Conservation (phyloP, 2,888 invertebrate species). For the Pocota personata region DNA sequence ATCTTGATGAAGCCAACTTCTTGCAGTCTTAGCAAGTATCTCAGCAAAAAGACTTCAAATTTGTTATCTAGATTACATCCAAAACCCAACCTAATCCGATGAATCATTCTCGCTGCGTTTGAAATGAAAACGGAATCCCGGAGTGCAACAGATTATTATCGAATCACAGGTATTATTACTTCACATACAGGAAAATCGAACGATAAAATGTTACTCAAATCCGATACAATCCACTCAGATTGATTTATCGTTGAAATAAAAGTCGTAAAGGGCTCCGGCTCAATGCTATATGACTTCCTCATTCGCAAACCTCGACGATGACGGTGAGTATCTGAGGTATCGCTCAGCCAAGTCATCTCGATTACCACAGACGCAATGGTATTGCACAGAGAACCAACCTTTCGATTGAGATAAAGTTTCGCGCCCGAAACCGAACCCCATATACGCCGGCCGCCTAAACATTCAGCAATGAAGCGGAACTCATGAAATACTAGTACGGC, state of each 20-base stretch:
- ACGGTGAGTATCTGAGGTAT: conserved; percentile 15
- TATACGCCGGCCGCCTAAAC: conserved; percentile 28
- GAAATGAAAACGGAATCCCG: background rate
- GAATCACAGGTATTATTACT: conserved; percentile 16
- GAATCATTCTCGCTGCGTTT: background rate
- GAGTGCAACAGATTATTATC: too few relatives aligned
- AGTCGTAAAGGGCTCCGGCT: conserved; percentile 43
- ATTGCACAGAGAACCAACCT: conserved; percentile 48
- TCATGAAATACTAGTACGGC: conserved; percentile 63
- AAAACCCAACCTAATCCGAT: background rate
- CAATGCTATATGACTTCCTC: conserved; percentile 55
- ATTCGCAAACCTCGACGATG: conserved; percentile 18
- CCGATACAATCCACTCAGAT: conserved; percentile 19
- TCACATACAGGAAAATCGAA: conserved; percentile 17
- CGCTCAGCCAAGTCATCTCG: conserved; percentile 23
- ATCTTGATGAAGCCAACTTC: too few relatives aligned
- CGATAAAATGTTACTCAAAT: conserved; percentile 36
- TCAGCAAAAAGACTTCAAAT: too few relatives aligned
- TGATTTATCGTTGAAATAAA: conserved; percentile 51
- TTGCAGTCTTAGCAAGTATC: too few relatives aligned
- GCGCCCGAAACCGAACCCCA: conserved; percentile 47
- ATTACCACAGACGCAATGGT: conserved; percentile 55
- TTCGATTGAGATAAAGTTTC: conserved; percentile 52
- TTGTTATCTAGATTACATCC: too few relatives aligned
- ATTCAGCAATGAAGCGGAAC: conserved; percentile 66